Base-by-base conservation (phyloP, 2,888 invertebrate species). In the Oxyteleia sp. region DNA sequence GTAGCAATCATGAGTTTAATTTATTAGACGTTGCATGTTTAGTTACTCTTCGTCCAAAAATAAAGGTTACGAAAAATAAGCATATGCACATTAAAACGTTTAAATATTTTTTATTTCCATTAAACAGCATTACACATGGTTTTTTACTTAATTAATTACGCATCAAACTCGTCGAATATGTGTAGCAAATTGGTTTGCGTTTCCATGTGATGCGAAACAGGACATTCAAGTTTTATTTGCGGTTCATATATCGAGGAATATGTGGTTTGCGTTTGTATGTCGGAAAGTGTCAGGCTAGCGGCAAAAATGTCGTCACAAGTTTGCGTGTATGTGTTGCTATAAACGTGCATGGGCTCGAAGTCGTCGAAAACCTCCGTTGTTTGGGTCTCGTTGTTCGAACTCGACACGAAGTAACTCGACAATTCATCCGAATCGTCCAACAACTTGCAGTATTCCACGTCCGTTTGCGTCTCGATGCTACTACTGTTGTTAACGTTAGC, bases 261-360 rank as follows among this genome's bases (percentile, higher is more conserved):
- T 51, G 94, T 94, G 0, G 96, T 96, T 90, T 96, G 96, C 0
- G 96, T 96, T 89, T 96, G 95, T 75, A 95, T 96, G 86, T 95
- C 94, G 16, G 94, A 94, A 43, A 95, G 92, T n/a, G 94, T 95
- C 29, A 96, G 92, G 85, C 95, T 95, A 4, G 93, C 91, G 2
- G 94, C 90, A 26, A 95, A 90, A 45, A 95, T 93, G 53, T 95
- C 94, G 74, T 95, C 94, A 87, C 95, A 95, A 1, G 94, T 95
- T 89, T 94, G 94, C 13, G 95, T 95, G 79, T 93, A 94, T 84
- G 93, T 94, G 85, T 94, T 93, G 69, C 92, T 93, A 81, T 94
- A 94, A 11, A 94, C 83, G 18, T 86, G 87, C 84, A 94, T 89
- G 45, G 93, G 93, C 84, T 94, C 94, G 68, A 94, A 91, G 41